Percentiles rank a stretch among this genome's conserved stretches.
These are phyloP conservation scores for Chelonus insularis DNA, from an alignment of 1,140 invertebrate species.

Conservation along the genomic window DNA sequence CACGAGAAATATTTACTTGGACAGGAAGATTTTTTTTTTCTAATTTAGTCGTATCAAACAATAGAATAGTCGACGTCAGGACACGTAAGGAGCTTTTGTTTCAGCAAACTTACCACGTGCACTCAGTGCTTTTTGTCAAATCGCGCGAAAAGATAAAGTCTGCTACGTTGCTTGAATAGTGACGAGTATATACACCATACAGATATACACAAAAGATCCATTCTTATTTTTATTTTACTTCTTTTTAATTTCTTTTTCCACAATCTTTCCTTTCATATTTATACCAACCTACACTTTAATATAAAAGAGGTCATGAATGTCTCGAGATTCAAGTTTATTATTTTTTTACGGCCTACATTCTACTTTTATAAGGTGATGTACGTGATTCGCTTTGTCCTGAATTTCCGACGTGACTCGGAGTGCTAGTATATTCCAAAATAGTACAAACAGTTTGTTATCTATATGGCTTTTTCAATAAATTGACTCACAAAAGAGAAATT, in stretches of 20 bases:
- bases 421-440: no score
- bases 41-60: not conserved
- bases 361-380: not conserved
- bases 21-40: not conserved
- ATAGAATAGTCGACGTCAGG: not conserved
- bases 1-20: not conserved
- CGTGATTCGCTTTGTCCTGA: not conserved
- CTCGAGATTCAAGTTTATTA: constrained; percentile 21
- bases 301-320: not conserved
- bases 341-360: not conserved
- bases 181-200: no score
- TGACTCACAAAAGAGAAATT: no score
- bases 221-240: not conserved
- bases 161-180: constrained; percentile 31
- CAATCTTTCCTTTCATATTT: constrained; percentile 1
- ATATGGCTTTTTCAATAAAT: no score
- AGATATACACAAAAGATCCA: not conserved
- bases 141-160: constrained; percentile 46
- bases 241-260: constrained; percentile 13
- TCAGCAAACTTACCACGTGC: constrained; percentile 26
- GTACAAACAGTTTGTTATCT: no score
- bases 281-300: constrained; percentile 4
- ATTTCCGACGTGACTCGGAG: not conserved
- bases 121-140: constrained; percentile 38
- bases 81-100: constrained; percentile 32